A percentile compares a stretch with the other conserved stretches of the same genome.
Evolutionary conservation across 2,888 invertebrate species (phyloP).

Genomic region (Spodoptera littoralis): DNA sequence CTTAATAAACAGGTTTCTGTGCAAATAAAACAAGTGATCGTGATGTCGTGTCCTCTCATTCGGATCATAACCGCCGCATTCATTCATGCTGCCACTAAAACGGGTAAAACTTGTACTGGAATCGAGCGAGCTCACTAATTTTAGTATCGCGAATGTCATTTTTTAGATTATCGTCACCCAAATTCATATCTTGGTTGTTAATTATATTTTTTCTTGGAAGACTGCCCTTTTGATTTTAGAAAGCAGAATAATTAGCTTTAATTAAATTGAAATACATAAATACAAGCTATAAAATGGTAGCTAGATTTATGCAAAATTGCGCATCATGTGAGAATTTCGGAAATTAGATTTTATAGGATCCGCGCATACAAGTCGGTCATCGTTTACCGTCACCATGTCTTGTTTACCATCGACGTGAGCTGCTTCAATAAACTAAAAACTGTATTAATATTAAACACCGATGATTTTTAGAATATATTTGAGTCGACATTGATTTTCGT

Average conservation of each 20-base stretch:
- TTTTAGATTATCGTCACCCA: conserved; percentile 23
- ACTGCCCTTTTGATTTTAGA: background rate
- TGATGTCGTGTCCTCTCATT: conserved; percentile 63
- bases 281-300: no score
- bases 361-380: conserved; percentile 23
- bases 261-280: no score
- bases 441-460: conserved; percentile 53
- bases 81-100: conserved; percentile 70
- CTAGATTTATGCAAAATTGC: no score
- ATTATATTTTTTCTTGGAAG: background rate
- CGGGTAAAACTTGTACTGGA: conserved; percentile 54
- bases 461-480: conserved; percentile 49
- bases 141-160: conserved; percentile 29
- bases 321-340: background rate
- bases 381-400: conserved; percentile 37
- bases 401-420: conserved; percentile 46
- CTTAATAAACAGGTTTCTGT: conserved; percentile 55
- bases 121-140: conserved; percentile 44
- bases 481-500: conserved; percentile 56
- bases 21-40: conserved; percentile 70
- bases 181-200: background rate
- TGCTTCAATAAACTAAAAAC: conserved; percentile 25
- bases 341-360: background rate
- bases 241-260: background rate
- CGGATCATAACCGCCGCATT: conserved; percentile 52